Base-by-base conservation (phyloP, 2,797 vertebrate genomes). In the Cirrhinus molitorella region DNA sequence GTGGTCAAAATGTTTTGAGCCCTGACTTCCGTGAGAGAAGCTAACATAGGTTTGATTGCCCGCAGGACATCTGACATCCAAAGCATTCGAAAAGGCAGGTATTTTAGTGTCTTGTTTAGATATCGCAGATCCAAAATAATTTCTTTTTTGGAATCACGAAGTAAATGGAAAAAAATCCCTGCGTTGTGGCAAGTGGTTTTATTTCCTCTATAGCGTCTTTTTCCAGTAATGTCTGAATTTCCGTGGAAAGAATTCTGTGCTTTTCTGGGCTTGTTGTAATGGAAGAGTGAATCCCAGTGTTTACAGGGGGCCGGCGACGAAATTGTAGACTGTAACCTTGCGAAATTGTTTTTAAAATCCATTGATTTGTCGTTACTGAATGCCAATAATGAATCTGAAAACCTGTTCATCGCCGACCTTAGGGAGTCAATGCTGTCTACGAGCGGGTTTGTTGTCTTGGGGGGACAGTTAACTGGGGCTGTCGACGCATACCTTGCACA, bases 271-370 rank as follows among this genome's bases (percentile, higher is more conserved):
- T 68, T 2, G 11, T 40, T 2, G 37, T 21, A n/a, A 40, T 10
- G 5, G 19, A 40, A 11, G 19, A 19, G 43, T 0, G 17, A 40
- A 67, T n/a, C 9, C 13, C 25, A 12, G 34, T 43, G 19, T 68
- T 68, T 34, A 43, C 3, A 4, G 2, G 17, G 34, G 66, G 37
- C 34, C 4, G 19, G 37, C 37, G 21, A 68, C 10, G 19, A 68
- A 75, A 75, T 23, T 75, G 51, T 57, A 57, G 49, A 34, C 28
- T 57, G 34, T 68, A 75, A 51, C 17, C 28, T 13, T 57, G 14
- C 1, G 28, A 75, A 31, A 74, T 16, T 37, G 51, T 75, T 1
- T 51, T 75, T 34, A 57, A 21, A 75, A 75, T n/a, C 51, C 51
- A 57, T 19, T 19, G 72, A 37, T 53, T 53, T 51, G 9, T 19